Evolutionary conservation across 2,113 vertebrate species (phyloP).

Genomic region (Campylorhamphus procurvoides): DNA sequence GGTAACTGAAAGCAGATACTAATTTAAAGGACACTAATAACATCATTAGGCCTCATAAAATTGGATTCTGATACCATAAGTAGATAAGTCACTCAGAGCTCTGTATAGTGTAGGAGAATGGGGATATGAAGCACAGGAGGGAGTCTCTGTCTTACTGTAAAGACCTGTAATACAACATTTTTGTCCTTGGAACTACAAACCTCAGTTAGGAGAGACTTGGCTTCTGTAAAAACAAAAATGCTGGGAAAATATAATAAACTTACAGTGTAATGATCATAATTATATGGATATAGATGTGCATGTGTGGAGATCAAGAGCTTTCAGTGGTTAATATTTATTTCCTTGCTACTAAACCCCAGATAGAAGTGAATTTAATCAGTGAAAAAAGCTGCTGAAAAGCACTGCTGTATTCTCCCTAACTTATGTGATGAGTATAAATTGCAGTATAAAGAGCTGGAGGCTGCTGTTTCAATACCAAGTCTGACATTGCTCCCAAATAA

Average conservation of each 20-base stretch:
- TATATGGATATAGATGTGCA: neutral
- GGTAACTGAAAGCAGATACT: neutral
- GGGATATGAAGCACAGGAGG: neutral
- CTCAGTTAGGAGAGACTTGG: neutral
- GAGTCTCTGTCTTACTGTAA: neutral
- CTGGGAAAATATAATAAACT: neutral
- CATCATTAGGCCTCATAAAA: neutral
- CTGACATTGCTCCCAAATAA: neutral
- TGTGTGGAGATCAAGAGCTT: neutral
- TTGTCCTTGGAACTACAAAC: neutral
- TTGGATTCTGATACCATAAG: neutral
- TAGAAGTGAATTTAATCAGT: neutral
- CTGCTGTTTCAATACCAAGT: neutral
- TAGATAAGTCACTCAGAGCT: neutral
- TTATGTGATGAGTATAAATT: neutral
- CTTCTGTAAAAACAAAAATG: neutral
- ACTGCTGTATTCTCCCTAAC: accelerated
- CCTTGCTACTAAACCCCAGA: neutral
- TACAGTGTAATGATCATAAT: neutral
- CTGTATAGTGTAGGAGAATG: neutral
- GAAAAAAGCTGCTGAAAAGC: neutral
- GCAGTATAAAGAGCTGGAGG: neutral
- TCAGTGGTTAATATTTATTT: neutral
- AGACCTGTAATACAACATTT: neutral
- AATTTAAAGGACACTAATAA: neutral